phyloP scores from a whole-genome alignment of 1,140 invertebrate genomes.

The Lysiphlebus fabarum region DNA sequence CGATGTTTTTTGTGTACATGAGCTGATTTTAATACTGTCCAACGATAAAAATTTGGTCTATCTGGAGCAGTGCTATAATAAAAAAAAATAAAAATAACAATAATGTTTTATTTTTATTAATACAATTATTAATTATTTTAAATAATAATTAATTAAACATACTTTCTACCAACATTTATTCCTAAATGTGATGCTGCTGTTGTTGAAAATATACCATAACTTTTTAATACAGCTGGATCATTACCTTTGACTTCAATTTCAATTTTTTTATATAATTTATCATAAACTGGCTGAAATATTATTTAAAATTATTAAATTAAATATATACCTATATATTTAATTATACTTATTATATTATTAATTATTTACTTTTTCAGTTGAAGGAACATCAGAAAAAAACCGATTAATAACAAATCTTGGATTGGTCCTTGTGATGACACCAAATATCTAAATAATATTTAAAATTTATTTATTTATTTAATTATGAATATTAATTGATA shows the following conservation, averaged over 20 bases:
- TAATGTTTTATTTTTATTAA: constrained; percentile 12
- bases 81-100: constrained; percentile 17
- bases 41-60: constrained; percentile 72
- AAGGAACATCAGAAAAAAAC: too few relatives aligned
- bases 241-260: constrained; percentile 84
- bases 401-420: too few relatives aligned
- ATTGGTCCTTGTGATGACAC: too few relatives aligned
- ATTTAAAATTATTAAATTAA: too few relatives aligned
- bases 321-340: too few relatives aligned
- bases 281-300: constrained; percentile 49
- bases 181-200: constrained; percentile 76
- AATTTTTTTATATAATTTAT: constrained; percentile 80
- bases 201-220: constrained; percentile 82
- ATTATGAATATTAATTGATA: too few relatives aligned
- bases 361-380: too few relatives aligned
- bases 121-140: constrained; percentile 17
- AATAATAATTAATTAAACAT: constrained; percentile 34
- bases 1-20: constrained; percentile 92
- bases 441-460: too few relatives aligned
- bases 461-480: too few relatives aligned
- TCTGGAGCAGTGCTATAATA: constrained; percentile 65
- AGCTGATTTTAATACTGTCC: constrained; percentile 81
- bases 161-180: constrained; percentile 74
- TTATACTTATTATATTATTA: too few relatives aligned
- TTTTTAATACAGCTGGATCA: constrained; percentile 81